These are phyloP conservation scores for Hemibagrus guttatus DNA, from an alignment of 2,797 vertebrate species.

Conservation along the genomic window DNA sequence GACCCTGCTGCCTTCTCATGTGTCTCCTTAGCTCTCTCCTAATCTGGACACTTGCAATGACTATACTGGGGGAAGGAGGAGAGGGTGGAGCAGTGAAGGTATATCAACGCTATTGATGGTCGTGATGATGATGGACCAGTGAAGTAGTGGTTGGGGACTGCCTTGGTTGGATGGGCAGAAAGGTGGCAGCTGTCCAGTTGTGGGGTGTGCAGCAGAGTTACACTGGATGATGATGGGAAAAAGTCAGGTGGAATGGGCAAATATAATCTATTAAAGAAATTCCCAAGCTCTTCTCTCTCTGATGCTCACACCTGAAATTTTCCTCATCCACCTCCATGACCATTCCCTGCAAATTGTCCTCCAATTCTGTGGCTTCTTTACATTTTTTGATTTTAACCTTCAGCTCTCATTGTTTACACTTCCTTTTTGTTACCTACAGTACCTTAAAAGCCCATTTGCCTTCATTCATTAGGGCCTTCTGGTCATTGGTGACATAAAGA, in stretches of 20 bases:
- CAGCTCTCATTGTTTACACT: neutral
- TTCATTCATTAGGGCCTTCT: neutral
- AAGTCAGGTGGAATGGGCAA: neutral
- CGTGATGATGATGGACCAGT: neutral
- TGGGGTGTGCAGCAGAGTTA: neutral
- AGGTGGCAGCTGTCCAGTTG: neutral
- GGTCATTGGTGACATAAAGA: neutral
- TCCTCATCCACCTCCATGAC: neutral
- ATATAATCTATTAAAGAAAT: neutral
- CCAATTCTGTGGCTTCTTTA: neutral
- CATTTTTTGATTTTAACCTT: neutral
- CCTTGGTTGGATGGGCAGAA: neutral
- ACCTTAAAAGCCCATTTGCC: neutral
- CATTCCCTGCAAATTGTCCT: neutral
- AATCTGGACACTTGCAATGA: neutral
- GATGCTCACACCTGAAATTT: neutral
- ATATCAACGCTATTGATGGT: neutral
- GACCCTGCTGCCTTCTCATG: neutral
- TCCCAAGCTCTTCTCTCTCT: neutral
- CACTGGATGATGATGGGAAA: neutral
- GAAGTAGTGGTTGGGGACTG: neutral
- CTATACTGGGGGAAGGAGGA: neutral
- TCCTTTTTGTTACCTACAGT: neutral
- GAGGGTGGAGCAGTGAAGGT: neutral
- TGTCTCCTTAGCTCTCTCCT: neutral